Percentiles rank a stretch among this genome's conserved stretches.
phyloP scores from a whole-genome alignment of 2,113 vertebrate species.

The Actinemys pallida region DNA sequence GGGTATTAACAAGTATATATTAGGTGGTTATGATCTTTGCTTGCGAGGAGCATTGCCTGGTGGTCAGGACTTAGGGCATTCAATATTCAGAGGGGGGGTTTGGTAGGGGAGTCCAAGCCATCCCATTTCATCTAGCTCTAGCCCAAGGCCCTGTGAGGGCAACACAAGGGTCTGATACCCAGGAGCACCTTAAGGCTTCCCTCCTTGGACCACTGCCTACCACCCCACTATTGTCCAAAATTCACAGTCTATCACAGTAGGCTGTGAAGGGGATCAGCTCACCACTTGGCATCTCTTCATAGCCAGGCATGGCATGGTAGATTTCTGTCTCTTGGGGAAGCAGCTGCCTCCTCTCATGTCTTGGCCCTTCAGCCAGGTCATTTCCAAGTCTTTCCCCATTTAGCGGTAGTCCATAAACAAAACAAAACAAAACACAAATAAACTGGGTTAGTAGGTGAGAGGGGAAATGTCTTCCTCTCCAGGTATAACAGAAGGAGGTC shows the following conservation, averaged over 20 bases:
- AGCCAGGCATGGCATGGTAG: not conserved
- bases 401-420: not conserved
- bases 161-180: not conserved
- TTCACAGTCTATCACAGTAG: not conserved
- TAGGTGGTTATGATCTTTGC: not conserved
- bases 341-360: not conserved
- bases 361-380: not conserved
- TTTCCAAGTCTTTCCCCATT: not conserved
- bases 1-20: not conserved
- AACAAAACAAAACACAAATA: not conserved
- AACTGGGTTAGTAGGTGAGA: not conserved
- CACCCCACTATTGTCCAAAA: not conserved
- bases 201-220: not conserved
- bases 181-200: not conserved
- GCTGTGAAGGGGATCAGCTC: not conserved
- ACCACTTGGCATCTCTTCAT: not conserved
- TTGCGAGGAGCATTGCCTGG: not conserved
- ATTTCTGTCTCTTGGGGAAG: not conserved
- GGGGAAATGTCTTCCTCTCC: not conserved
- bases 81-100: accelerated
- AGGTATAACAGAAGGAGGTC: not conserved
- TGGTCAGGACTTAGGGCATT: not conserved
- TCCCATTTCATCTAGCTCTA: not conserved
- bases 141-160: not conserved
- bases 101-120: not conserved